Evolutionary conservation across 2,888 invertebrate species (phyloP), one percentile per base, ranked within the genome.

Genomic region (Drosophila phalerata): DNA sequence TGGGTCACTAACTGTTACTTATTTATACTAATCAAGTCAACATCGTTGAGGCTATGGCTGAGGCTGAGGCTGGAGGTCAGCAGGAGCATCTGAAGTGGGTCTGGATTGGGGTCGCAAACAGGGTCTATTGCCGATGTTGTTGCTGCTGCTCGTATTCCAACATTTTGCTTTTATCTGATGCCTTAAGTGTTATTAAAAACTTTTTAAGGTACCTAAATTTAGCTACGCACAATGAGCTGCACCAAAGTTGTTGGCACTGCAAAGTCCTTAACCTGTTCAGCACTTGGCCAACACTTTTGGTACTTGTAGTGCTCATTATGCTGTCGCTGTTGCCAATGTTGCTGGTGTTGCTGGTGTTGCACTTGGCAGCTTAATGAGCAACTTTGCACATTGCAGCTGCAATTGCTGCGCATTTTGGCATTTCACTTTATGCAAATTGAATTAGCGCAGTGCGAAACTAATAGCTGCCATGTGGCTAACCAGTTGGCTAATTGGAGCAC

Each of bases 1-100:
- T 75, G 82, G 89, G 85, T 85, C 85, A 85, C 87, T 88, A 86
- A 79, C 79, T 79, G 87, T 81, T 81, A 84, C 85, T 74, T 81
- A 81, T 88, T 86, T 88, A 87, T 74, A 88, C 87, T 88, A 87
- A 88, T 88, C 89, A 84, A 73, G 55, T 22, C 38, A 32, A 38
- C 25, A 45, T n/a, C 22, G 43, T 22, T 37, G 51, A 28, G 28
- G 28, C 28, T 22, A 4, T 37, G n/a, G 22, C 28, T 25, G 17
- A 45, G 17, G 4, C 3, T 3, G 5, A n/a, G 40, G 17, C 32
- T 32, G 32, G 22, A 56, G 55, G 55, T 56, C 34, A 56, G 43
- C 9, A 19, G 19, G 9, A 30, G 19, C 53, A 42, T n/a, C 30
- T 42, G 30, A 6, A 19, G 17, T 42, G 53, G 51, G n/a, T 22